These are phyloP conservation scores for Ips typographus DNA, from an alignment of 1,140 invertebrate genomes.

Conservation along the genomic window DNA sequence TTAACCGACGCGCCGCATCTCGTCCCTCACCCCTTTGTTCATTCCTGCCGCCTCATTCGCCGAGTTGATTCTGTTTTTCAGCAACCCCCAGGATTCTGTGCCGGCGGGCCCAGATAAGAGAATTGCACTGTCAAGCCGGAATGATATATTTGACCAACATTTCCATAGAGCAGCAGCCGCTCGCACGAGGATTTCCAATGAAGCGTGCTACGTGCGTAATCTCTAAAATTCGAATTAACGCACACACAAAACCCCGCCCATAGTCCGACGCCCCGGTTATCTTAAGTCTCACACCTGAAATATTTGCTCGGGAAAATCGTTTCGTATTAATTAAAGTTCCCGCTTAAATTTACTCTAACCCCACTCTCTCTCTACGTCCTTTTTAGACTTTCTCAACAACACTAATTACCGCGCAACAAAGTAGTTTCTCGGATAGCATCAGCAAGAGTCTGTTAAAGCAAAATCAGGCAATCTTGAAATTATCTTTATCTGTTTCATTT, in stretches of 20 bases:
- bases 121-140: conserved; percentile 82
- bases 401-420: background rate
- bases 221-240: conserved; percentile 53
- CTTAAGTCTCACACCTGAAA: conserved; percentile 43
- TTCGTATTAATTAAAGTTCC: conserved; percentile 17
- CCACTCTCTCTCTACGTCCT: background rate
- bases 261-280: conserved; percentile 36
- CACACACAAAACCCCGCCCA: conserved; percentile 37
- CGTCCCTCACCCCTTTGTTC: conserved; percentile 22
- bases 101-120: conserved; percentile 70
- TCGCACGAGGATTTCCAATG: conserved; percentile 52
- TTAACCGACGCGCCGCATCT: conserved; percentile 41
- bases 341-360: too few species aligned
- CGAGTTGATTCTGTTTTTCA: conserved; percentile 50
- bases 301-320: conserved; percentile 33
- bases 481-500: too few species aligned
- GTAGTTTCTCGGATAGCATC: too few species aligned
- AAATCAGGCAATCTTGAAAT: too few species aligned
- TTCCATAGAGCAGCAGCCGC: conserved; percentile 63
- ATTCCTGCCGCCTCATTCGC: conserved; percentile 38
- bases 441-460: too few species aligned
- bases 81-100: conserved; percentile 52
- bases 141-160: conserved; percentile 86
- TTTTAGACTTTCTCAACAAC: background rate
- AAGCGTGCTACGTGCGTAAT: conserved; percentile 53